Percentiles rank a stretch among this genome's conserved stretches.
Evolutionary conservation across 2,797 vertebrate species (phyloP).

Genomic region (Dallia pectoralis): DNA sequence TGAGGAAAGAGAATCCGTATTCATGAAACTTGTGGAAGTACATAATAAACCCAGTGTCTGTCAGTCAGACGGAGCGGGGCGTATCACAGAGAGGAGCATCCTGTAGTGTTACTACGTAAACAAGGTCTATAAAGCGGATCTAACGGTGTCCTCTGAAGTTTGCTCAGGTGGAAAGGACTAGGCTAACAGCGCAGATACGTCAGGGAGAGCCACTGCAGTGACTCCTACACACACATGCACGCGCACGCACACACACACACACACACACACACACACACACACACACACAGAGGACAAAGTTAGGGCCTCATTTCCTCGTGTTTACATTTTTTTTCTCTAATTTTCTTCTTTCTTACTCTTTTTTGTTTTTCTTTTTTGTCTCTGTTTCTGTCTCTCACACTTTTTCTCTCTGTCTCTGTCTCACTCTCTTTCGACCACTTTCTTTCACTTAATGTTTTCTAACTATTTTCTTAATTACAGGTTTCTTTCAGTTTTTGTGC

Average conservation of each 20-base stretch:
- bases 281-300: constrained; percentile 78
- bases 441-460: background rate
- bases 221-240: background rate
- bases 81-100: constrained; percentile 56
- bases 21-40: too few relatives aligned
- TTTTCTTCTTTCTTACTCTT: too few relatives aligned
- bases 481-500: too few relatives aligned
- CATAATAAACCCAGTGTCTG: constrained; percentile 52
- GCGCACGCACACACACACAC: constrained; percentile 73
- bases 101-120: constrained; percentile 75
- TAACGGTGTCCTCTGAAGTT: constrained; percentile 79
- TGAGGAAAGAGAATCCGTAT: too few relatives aligned
- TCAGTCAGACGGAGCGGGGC: constrained; percentile 64
- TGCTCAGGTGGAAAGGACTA: constrained; percentile 78
- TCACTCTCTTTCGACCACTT: background rate
- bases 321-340: constrained; percentile 66
- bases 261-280: constrained; percentile 74
- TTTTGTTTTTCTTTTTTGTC: background rate
- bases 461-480: too few relatives aligned
- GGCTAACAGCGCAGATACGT: constrained; percentile 68
- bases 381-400: background rate
- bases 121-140: constrained; percentile 76
- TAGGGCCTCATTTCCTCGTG: constrained; percentile 77
- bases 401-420: background rate
- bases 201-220: constrained; percentile 63